Evolutionary conservation across 2,113 vertebrate genomes (phyloP), one percentile per base, ranked within the genome.

Genomic region (Albula glossodonta): DNA sequence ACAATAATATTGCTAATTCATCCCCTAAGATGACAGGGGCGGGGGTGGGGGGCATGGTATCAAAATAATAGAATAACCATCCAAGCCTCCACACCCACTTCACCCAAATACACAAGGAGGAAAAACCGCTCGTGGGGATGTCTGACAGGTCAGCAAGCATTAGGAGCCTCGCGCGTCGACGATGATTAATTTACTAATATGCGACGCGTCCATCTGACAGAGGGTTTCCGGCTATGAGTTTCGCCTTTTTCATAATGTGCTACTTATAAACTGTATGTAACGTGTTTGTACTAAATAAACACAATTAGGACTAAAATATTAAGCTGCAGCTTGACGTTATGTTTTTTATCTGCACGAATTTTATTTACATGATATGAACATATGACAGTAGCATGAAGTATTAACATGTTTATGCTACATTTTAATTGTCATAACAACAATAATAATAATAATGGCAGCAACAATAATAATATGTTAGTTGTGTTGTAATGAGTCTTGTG

Each of bases 111-210:
- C 78, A 41, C 82, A 51, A 60, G 31, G 49, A 70, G 22, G 88
- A 85, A 74, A 81, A 60, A 82, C 78, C 56, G 89, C 93, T 91
- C 85, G 82, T 79, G 90, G 92, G 91, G 86, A 66, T 81, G 83
- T 87, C 81, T 77, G 87, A 90, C 52, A 91, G 94, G 93, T 94
- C 94, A 94, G n/a, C 84, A 91, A 91, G 93, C 94, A 90, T 93
- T 87, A 80, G 88, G 88, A 82, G 5, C 83, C 90, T 19, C 77
- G 51, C 91, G 90, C 25, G 93, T 92, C 93, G 48, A 88, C 78
- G 80, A 82, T 88, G 89, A 93, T 95, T 93, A 91, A 93, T 91
- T 83, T 90, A 84, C 86, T 92, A 89, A 92, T 88, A 81, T 48
- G 89, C 87, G 57, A 91, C 91, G 31, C 89, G 88, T 84, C 88